Evolutionary conservation across 2,797 vertebrate genomes (phyloP), one percentile per base, ranked within the genome.

Genomic region (Cercopithecus petaurista): DNA sequence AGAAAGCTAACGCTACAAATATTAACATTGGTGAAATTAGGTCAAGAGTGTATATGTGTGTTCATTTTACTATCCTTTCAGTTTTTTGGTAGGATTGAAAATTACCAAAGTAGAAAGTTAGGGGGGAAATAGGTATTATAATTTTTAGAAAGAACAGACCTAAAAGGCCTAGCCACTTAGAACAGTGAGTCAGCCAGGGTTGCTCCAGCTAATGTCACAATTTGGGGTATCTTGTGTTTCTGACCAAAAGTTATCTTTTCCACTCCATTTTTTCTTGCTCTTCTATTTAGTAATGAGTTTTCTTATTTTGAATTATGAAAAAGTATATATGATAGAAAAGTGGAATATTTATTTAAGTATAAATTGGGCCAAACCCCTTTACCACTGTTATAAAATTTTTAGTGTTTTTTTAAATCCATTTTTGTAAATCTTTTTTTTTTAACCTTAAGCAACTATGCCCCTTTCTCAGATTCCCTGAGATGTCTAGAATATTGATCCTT

Each of bases 341-440:
- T 93, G 77, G 15, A 48, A 79, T 14, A 79, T 81, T 88, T 88
- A 50, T 57, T 52, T 61, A 92, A 88, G 28, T 83, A 36, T 72
- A n/a, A 70, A 90, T 36, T 50, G 33, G 10, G 30, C 50, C 33
- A 83, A 67, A 73, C 9, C 21, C 17, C 21, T 30, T 86, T 92
- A 59, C 4, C 15, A 26, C 17, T 72, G 7, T 64, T 52, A 36
- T 59, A 73, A 92, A 76, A 55, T 80, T 26, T 80, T 39, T 39
- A 26, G n/a, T 55, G 77, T 85, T 89, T 72, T 4, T 2, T 22
- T n/a, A 80, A 92, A 73, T 93, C 33, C 28, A 13, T 76, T 79
- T 81, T 81, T 75, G 17, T 79, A 48, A 94, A 87, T 92, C 9
- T 81, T 90, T 87, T 72, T 91, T 86, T 57, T 64, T 76, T 91